Evolutionary conservation across 2,888 invertebrate genomes (phyloP).

Genomic region (Monopis laevigella): DNA sequence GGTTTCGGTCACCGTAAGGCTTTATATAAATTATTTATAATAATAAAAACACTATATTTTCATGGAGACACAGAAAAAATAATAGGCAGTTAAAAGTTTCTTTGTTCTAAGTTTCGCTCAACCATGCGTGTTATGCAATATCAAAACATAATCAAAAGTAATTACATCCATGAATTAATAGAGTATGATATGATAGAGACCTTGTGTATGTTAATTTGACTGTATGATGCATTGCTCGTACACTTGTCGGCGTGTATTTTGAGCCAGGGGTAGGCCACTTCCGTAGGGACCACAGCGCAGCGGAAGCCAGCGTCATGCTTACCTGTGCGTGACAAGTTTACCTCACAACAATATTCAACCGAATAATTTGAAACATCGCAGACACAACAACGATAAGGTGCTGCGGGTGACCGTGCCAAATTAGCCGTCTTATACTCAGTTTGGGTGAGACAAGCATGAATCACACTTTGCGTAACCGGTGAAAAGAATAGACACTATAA

Average conservation of each 20-base stretch:
- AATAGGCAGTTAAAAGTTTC: too few species aligned
- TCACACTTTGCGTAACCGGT: constrained; percentile 23
- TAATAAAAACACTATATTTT: too few species aligned
- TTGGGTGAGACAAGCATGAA: constrained; percentile 17
- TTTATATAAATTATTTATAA: too few species aligned
- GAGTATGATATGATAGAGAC: too few species aligned
- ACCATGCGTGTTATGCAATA: too few species aligned
- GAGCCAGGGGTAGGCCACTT: constrained; percentile 33
- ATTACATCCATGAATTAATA: too few species aligned
- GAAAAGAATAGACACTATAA: constrained; percentile 1
- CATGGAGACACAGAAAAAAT: too few species aligned
- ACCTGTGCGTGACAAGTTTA: constrained; percentile 49
- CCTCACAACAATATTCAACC: constrained; percentile 32
- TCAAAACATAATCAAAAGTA: too few species aligned
- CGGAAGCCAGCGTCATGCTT: constrained; percentile 55
- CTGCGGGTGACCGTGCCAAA: constrained; percentile 14
- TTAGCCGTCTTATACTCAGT: constrained; percentile 12
- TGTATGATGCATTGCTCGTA: too few species aligned
- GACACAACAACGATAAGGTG: constrained; percentile 9
- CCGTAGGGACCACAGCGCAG: constrained; percentile 37
- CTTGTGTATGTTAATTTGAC: too few species aligned
- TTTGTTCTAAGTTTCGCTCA: too few species aligned
- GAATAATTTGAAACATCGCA: constrained; percentile 24
- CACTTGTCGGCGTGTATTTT: constrained; percentile 7
- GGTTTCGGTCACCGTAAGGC: too few species aligned